Percentiles rank a stretch among this genome's conserved stretches.
Conservation (phyloP, 2,888 invertebrate species). For the Aspidapion aeneum region DNA sequence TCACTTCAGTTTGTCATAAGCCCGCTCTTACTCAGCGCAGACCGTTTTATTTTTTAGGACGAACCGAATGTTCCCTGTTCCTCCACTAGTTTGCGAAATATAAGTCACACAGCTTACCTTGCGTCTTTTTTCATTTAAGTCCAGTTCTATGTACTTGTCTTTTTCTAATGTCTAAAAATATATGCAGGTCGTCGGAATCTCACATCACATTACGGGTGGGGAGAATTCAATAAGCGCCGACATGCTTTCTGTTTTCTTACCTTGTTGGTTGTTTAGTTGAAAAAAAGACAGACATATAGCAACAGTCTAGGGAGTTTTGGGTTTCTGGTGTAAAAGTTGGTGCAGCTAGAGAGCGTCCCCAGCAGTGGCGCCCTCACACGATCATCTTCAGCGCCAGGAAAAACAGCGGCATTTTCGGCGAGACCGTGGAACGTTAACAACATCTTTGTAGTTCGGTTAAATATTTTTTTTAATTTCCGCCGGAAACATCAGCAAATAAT, state of each 20-base stretch:
- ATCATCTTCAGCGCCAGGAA: neutral
- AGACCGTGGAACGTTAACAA: neutral
- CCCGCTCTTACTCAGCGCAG: no score
- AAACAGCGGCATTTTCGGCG: neutral
- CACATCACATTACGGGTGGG: no score
- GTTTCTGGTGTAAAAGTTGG: neutral
- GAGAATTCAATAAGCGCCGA: neutral
- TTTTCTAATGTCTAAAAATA: no score
- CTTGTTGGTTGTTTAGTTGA: neutral
- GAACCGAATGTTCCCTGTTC: no score
- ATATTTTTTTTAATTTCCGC: neutral
- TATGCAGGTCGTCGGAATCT: no score
- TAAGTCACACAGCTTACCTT: no score
- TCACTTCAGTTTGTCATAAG: no score
- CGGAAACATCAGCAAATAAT: neutral
- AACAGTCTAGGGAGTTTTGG: neutral
- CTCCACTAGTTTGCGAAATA: no score
- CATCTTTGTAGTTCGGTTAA: neutral
- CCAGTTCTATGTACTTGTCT: no score
- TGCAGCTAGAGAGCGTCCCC: neutral
- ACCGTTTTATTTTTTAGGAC: no score
- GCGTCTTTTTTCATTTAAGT: no score
- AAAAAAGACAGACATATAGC: neutral
- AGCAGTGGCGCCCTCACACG: neutral
- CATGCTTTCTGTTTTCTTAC: neutral